Percentiles rank a stretch among this genome's conserved stretches.
Evolutionary conservation across 2,113 vertebrate genomes (phyloP).

Genomic region (Opisthocomus hoazin): DNA sequence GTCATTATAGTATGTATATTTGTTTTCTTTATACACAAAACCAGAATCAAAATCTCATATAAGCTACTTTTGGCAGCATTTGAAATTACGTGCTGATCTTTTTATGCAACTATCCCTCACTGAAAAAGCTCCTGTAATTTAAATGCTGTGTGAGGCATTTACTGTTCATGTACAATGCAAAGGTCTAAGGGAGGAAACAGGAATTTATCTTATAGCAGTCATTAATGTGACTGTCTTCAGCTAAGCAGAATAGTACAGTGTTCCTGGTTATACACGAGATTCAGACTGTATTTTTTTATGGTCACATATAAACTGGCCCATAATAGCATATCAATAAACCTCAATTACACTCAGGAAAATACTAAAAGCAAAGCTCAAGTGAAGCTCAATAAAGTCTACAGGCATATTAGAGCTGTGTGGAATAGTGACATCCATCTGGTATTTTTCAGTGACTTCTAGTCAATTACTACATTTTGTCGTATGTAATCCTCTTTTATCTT

Average conservation of each 20-base stretch:
- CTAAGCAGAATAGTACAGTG: constrained; percentile 16
- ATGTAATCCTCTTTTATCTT: constrained; percentile 77
- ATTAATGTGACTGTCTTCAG: constrained; percentile 52
- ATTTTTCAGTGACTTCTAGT: constrained; percentile 74
- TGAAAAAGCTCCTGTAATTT: constrained; percentile 66
- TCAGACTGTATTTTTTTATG: constrained; percentile 69
- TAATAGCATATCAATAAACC: constrained; percentile 73
- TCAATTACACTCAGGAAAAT: constrained; percentile 75
- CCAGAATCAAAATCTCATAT: constrained; percentile 58
- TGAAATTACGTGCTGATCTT: constrained; percentile 67
- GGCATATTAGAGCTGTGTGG: constrained; percentile 59
- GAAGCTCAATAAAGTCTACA: constrained; percentile 67
- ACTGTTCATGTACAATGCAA: constrained; percentile 27
- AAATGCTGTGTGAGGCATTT: constrained; percentile 53
- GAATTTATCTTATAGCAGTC: constrained; percentile 66
- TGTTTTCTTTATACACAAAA: constrained; percentile 65
- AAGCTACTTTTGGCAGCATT: constrained; percentile 61
- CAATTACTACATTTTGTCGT: constrained; percentile 74
- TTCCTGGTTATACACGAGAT: constrained; percentile 28
- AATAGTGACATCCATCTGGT: constrained; percentile 75
- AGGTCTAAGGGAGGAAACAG: constrained; percentile 48
- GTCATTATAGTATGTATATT: constrained; percentile 67
- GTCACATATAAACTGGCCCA: constrained; percentile 66
- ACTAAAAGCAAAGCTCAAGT: constrained; percentile 70
- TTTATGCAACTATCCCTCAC: constrained; percentile 52